Percentiles rank a stretch among this genome's conserved stretches.
phyloP scores from a whole-genome alignment of 2,797 vertebrate genomes.

The Pyrocephalus nanus region DNA sequence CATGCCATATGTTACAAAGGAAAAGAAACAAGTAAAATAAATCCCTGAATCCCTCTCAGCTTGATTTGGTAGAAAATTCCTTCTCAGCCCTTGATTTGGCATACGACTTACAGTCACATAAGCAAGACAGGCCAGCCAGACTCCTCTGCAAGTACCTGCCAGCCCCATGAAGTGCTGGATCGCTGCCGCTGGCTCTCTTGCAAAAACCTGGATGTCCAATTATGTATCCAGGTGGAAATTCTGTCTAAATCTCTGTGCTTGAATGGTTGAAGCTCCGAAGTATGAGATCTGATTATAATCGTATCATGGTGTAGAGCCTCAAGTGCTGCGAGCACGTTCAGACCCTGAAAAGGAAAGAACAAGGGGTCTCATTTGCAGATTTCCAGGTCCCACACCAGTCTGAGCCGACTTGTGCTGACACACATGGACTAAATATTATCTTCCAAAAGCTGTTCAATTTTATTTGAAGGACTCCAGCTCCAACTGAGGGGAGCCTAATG shows the following conservation, averaged over 20 bases:
- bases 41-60: background rate
- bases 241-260: background rate
- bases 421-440: background rate
- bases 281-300: background rate
- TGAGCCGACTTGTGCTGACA: background rate
- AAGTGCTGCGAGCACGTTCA: background rate
- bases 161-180: background rate
- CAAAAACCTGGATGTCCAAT: background rate
- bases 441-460: background rate
- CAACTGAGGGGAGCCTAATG: background rate
- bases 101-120: background rate
- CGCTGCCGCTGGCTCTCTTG: background rate
- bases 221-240: conserved; percentile 34
- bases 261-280: background rate
- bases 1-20: background rate
- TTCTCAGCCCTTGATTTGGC: background rate
- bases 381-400: background rate
- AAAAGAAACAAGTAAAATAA: background rate
- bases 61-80: background rate
- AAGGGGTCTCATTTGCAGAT: background rate
- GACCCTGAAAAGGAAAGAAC: background rate
- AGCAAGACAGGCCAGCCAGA: background rate
- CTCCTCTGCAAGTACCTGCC: background rate
- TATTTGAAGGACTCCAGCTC: background rate
- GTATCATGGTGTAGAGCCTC: background rate